Conservation (phyloP, 2,113 vertebrate genomes). For the Xerus inauris region DNA sequence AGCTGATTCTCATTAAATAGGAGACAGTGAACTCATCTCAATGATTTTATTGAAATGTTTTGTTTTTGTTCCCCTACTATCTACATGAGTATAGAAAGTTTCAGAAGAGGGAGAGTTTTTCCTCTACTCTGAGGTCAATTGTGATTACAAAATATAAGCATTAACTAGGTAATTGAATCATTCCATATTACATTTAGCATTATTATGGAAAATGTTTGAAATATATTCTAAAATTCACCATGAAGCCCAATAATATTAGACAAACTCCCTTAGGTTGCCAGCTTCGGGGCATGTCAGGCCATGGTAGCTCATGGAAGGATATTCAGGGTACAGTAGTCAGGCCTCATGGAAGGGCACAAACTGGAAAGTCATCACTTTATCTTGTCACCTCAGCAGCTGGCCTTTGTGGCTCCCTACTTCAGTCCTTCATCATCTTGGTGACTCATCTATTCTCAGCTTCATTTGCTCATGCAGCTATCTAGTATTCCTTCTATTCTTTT, state of each 20-base stretch:
- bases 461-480: not conserved
- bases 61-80: not conserved
- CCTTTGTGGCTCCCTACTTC: not conserved
- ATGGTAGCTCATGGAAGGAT: not conserved
- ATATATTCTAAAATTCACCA: not conserved
- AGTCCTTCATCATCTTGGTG: not conserved
- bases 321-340: not conserved
- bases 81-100: not conserved
- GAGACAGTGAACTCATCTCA: not conserved
- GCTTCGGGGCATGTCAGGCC: not conserved
- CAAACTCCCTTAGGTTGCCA: not conserved
- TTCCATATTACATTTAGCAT: not conserved
- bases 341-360: not conserved
- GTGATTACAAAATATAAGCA: slow-evolving; percentile 19
- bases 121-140: not conserved
- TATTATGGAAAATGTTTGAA: slow-evolving; percentile 26
- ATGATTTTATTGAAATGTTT: slow-evolving; percentile 45
- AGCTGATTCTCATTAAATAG: slow-evolving; percentile 28
- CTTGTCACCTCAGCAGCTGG: not conserved
- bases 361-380: not conserved
- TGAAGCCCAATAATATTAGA: not conserved
- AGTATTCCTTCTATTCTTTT: not conserved
- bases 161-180: slow-evolving; percentile 37
- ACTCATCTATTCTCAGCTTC: not conserved
- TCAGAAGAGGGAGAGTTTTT: not conserved